Evolutionary conservation across 2,113 vertebrate genomes (phyloP), one percentile per base, ranked within the genome.

Genomic region (Geococcyx californianus): DNA sequence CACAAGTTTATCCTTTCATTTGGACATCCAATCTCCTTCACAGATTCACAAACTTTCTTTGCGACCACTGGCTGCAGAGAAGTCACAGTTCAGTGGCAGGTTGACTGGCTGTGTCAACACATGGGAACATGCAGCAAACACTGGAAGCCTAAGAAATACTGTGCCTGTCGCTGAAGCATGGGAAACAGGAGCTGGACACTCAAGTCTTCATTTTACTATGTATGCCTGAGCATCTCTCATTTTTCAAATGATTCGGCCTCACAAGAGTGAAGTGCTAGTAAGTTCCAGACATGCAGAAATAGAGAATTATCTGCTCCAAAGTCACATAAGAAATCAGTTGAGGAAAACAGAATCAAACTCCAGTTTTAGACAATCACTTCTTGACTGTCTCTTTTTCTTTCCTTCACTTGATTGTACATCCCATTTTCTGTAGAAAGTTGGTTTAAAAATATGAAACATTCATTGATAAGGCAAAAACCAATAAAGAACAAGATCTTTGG

Each of bases 401-500:
- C 31, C 9, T 87, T 84, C n/a, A 75, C 13, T 29, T 70, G 11
- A 3, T 84, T 75, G 67, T 67, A 28, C 2, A 10, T 42, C 13
- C 21, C 8, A 79, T 79, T 89, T 89, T 83, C 25, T 54, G 12
- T 7, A 55, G 13, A 75, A 78, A 33, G 2, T 16, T 54, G 15
- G 33, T 49, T 2, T 16, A 54, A 0, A 49, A 69, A 16, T 6
- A 54, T 3, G 4, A 34, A 70, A 51, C 0, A 23, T 3, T 70
- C 31, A 59, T 10, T 54, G 34, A 66, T 47, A 64, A 66, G 80
- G 24, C 3, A 45, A 84, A 88, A 58, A 76, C 7, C 14, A 29
- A n/a, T 24, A 42, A 8, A 56, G 8, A 73, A 52, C 13, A 0
- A 34, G 15, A 42, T 51, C 42, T 6, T 11, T 33, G 4, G 10